Evolutionary conservation across 2,113 vertebrate species (phyloP).

Genomic region (Plestiodon gilberti): DNA sequence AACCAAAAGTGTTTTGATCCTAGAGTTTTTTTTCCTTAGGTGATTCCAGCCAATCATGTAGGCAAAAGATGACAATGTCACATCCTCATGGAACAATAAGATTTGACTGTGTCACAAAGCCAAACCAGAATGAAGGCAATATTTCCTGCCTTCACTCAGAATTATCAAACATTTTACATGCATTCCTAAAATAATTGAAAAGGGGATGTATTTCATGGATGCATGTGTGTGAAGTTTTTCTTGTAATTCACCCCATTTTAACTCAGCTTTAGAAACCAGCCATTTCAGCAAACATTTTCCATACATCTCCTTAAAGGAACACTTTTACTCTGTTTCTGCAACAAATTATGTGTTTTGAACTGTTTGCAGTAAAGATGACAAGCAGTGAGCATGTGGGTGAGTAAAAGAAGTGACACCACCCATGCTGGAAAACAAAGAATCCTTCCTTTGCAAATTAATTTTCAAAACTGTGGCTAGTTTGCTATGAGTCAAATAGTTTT

Average conservation of each 20-base stretch:
- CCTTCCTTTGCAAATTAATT: conserved; percentile 73
- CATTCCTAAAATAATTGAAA: not conserved
- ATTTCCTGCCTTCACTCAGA: not conserved
- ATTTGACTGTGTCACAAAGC: not conserved
- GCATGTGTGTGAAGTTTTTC: not conserved
- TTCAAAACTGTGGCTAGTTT: conserved; percentile 77
- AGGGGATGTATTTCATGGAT: not conserved
- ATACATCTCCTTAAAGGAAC: not conserved
- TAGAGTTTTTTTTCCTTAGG: too few relatives aligned
- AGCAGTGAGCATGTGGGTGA: conserved; percentile 29
- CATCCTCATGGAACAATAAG: not conserved
- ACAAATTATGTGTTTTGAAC: not conserved
- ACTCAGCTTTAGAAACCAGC: not conserved
- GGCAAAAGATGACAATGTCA: not conserved
- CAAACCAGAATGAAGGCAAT: not conserved
- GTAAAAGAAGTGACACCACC: conserved; percentile 49
- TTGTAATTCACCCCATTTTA: not conserved
- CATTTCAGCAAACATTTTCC: rapidly evolving
- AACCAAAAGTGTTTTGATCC: too few relatives aligned
- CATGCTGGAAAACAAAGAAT: conserved; percentile 62
- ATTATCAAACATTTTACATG: not conserved
- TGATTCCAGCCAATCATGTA: not conserved
- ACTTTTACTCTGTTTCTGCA: not conserved
- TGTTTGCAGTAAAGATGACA: not conserved
- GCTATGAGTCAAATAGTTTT: conserved; percentile 73